Base-by-base conservation (phyloP, 2,113 vertebrate genomes). In the Amia ocellicauda region DNA sequence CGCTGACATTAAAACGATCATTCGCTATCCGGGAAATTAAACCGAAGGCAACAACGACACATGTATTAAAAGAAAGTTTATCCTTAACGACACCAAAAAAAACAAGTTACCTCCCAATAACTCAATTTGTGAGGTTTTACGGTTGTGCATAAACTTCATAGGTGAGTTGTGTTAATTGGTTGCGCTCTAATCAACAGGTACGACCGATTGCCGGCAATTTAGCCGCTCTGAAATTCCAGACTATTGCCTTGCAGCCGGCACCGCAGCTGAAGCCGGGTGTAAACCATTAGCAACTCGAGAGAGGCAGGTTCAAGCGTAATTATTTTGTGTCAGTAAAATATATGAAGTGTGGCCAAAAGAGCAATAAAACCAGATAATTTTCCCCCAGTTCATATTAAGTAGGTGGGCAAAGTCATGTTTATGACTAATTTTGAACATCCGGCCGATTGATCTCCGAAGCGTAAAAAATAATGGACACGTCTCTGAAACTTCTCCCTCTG, bases 311-410 rank as follows among this genome's bases (percentile, higher is more conserved):
- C 49, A 53, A 14, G 4, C 31, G 16, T 23, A 70, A 62, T 62
- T 45, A 45, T 59, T 60, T 52, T 29, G 41, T 43, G n/a, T 54
- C 40, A 28, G 14, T 47, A 17, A 28, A 41, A 43, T 51, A 53
- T 52, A 68, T n/a, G 20, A 24, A 50, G 31, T 20, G 16, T 57
- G 66, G 52, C 17, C 26, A 24, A 58, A 58, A 17, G 29, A 29
- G 62, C 31, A 36, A 63, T 26, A 23, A 68, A 58, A 49, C 36
- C 23, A 55, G 22, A 68, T 68, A 31, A 51, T 23, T 51, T 58
- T 41, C 63, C n/a, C n/a, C 20, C 60, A 63, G 22, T 31, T 65
- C 63, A 40, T 24, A 10, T 23, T 27, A 26, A 47, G 14, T 60
- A n/a, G 23, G 26, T 67, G 27, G 52, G 31, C 60, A 56, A n/a